These are phyloP conservation scores for Drosophila ironensis DNA, from an alignment of 1,140 invertebrate species.

Conservation along the genomic window DNA sequence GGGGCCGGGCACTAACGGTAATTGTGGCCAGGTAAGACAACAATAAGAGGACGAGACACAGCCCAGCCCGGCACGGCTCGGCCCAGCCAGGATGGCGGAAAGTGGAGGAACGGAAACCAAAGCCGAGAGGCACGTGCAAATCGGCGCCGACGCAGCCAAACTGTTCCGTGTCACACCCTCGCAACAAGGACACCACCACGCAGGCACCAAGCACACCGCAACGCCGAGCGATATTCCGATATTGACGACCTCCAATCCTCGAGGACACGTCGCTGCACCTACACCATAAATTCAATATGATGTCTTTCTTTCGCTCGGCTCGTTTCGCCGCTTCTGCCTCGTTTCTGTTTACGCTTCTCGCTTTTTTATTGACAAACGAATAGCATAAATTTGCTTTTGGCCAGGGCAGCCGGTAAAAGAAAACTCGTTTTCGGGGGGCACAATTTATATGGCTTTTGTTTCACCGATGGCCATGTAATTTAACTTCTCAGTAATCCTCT, in stretches of 20 bases:
- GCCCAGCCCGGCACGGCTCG: too few relatives aligned
- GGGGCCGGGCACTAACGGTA: conserved; percentile 42
- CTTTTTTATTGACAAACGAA: conserved; percentile 49
- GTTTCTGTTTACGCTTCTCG: conserved; percentile 18
- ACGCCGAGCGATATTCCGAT: not conserved
- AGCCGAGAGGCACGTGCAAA: conserved; percentile 25
- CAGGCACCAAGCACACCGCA: not conserved
- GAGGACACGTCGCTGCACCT: conserved; percentile 49
- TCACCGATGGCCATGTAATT: conserved; percentile 4
- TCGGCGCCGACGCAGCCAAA: conserved; percentile 33
- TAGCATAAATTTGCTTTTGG: conserved; percentile 29
- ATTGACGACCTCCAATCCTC: not conserved
- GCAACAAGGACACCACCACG: not conserved
- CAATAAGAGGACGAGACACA: conserved; percentile 31
- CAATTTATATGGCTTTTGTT: conserved; percentile 16
- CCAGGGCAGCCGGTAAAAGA: not conserved
- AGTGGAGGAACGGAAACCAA: not conserved
- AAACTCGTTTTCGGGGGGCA: not conserved
- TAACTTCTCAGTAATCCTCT: not conserved
- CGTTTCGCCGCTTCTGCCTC: not conserved
- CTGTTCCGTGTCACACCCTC: conserved; percentile 40
- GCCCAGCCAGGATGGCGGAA: not conserved
- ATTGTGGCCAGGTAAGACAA: conserved; percentile 71
- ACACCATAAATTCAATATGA: conserved; percentile 57
- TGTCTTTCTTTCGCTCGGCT: conserved; percentile 19